Evolutionary conservation across 64 coral and sea anemone species (phyloP).

Genomic region (Platygyra sinensis): DNA sequence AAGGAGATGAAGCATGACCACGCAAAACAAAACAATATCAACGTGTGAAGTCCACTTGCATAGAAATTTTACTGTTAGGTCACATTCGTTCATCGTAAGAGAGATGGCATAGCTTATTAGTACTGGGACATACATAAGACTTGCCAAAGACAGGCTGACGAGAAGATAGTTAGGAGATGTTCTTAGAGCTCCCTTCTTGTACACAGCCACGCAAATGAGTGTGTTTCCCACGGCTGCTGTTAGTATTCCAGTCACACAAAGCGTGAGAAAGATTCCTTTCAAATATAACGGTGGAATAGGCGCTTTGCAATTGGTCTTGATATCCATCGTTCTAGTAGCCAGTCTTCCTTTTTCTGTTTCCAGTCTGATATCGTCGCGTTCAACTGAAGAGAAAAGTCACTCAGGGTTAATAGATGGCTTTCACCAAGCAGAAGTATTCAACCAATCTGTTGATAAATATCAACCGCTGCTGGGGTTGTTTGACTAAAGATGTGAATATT

Average conservation of each 20-base stretch:
- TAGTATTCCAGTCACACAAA: background rate
- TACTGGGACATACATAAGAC: slow-evolving; percentile 12
- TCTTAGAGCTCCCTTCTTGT: slow-evolving; percentile 5
- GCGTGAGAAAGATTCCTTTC: slow-evolving; percentile 15
- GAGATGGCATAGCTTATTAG: slow-evolving; percentile 2
- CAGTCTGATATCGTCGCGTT: no score
- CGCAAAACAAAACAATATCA: slow-evolving; percentile 24
- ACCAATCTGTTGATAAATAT: no score
- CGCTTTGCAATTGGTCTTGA: background rate
- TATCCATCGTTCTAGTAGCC: no score
- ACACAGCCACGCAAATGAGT: slow-evolving; percentile 5
- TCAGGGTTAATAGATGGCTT: no score
- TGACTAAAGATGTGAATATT: no score
- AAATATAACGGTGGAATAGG: background rate
- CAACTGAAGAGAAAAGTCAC: no score
- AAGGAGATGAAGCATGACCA: slow-evolving; percentile 1
- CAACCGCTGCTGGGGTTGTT: no score
- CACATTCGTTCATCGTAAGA: background rate
- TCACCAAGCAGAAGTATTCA: no score
- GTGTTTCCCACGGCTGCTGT: background rate
- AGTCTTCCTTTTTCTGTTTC: no score
- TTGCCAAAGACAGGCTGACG: slow-evolving; percentile 6
- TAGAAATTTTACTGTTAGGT: background rate
- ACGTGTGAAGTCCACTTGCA: background rate
- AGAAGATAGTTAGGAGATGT: slow-evolving; percentile 21